These are phyloP conservation scores for Molorchus minor DNA, from an alignment of 2,888 invertebrate genomes.

Conservation along the genomic window DNA sequence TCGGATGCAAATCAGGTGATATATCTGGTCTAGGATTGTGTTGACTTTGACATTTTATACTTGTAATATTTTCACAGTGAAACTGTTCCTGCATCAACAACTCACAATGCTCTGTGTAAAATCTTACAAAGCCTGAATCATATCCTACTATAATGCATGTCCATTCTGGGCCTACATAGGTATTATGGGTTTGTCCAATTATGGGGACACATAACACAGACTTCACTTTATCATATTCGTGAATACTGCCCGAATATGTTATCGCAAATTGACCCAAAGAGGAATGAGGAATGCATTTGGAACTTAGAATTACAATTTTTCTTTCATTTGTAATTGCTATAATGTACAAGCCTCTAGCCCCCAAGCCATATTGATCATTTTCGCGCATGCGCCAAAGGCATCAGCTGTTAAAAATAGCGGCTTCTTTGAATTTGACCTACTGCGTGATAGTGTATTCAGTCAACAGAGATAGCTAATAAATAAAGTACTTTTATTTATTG, in stretches of 20 bases:
- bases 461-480: too few species aligned
- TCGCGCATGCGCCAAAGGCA: too few species aligned
- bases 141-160: slow-evolving; percentile 88
- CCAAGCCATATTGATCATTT: too few species aligned
- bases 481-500: too few species aligned
- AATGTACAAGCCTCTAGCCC: too few species aligned
- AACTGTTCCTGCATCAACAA: slow-evolving; percentile 84
- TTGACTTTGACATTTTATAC: slow-evolving; percentile 81
- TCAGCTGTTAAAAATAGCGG: too few species aligned
- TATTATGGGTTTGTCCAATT: slow-evolving; percentile 58
- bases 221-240: slow-evolving; percentile 65
- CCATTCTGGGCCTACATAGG: slow-evolving; percentile 81
- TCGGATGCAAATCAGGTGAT: slow-evolving; percentile 60
- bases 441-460: too few species aligned
- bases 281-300: slow-evolving; percentile 70
- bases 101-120: slow-evolving; percentile 89
- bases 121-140: slow-evolving; percentile 83
- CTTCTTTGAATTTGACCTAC: too few species aligned
- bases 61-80: slow-evolving; percentile 81
- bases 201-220: slow-evolving; percentile 65
- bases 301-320: slow-evolving; percentile 72
- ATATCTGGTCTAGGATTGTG: slow-evolving; percentile 63
- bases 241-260: slow-evolving; percentile 68
- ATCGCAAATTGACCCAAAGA: slow-evolving; percentile 67
- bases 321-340: slow-evolving; percentile 74